Conservation (phyloP, 2,113 vertebrate genomes). For the Pterocles orientalis region DNA sequence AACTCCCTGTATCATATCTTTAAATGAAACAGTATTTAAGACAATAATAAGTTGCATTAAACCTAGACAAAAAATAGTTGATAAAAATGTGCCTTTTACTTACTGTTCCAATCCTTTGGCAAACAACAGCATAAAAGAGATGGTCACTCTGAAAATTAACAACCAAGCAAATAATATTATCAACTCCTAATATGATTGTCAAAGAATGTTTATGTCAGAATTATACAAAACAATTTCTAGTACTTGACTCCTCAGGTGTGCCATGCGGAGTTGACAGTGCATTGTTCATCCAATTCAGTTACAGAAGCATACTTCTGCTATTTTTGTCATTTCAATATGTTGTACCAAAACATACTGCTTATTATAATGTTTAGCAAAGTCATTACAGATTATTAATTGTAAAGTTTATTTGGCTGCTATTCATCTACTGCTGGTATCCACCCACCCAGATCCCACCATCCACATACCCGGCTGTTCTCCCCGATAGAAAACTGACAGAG, state of each 20-base stretch:
- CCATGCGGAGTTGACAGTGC: background rate
- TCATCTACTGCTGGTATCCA: background rate
- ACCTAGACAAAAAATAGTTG: background rate
- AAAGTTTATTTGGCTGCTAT: background rate
- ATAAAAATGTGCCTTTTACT: background rate
- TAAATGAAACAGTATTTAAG: background rate
- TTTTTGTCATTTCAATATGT: background rate
- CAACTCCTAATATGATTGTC: background rate
- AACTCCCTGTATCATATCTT: background rate
- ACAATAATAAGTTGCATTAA: background rate
- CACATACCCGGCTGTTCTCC: background rate
- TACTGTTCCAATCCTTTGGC: conserved; percentile 18
- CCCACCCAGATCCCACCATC: background rate
- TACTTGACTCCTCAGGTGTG: background rate
- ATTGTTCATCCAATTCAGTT: background rate
- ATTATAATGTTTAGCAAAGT: background rate
- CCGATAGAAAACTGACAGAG: background rate
- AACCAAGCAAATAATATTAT: background rate
- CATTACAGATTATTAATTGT: background rate
- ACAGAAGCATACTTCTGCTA: background rate
- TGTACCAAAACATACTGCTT: background rate
- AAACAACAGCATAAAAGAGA: conserved; percentile 41
- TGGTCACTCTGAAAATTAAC: background rate
- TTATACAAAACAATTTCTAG: background rate
- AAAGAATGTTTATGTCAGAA: background rate